These are phyloP conservation scores for Podargus strigoides DNA, from an alignment of 2,797 vertebrate species.

Conservation along the genomic window DNA sequence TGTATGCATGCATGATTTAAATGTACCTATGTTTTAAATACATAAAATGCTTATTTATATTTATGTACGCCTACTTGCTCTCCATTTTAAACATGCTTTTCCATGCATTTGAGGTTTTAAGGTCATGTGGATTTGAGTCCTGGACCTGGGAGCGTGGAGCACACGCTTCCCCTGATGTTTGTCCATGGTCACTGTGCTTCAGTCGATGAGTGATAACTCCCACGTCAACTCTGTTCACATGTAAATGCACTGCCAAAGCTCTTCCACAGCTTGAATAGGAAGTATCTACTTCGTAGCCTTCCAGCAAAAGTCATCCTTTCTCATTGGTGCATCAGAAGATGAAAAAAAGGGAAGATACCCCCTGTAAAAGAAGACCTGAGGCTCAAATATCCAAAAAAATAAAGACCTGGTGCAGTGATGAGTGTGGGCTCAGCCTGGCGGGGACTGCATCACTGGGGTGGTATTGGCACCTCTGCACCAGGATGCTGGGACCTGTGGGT, in stretches of 20 bases:
- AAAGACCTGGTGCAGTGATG: not conserved
- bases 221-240: not conserved
- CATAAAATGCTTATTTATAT: not conserved
- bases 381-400: not conserved
- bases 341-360: not conserved
- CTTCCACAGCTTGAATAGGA: not conserved
- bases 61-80: not conserved
- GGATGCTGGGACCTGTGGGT: accelerated
- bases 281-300: not conserved
- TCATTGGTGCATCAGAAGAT: not conserved
- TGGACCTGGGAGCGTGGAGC: not conserved
- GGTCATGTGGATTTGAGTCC: not conserved
- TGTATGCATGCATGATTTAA: not conserved
- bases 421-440: accelerated
- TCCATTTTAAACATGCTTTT: not conserved
- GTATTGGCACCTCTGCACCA: not conserved
- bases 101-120: not conserved
- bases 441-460: accelerated
- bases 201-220: not conserved
- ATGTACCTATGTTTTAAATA: not conserved
- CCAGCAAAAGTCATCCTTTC: not conserved
- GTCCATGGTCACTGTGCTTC: not conserved
- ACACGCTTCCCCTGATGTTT: not conserved
- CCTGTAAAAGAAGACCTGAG: not conserved
- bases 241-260: not conserved